Base-by-base conservation (phyloP, 2,797 vertebrate genomes). In the Oreortyx pictus region DNA sequence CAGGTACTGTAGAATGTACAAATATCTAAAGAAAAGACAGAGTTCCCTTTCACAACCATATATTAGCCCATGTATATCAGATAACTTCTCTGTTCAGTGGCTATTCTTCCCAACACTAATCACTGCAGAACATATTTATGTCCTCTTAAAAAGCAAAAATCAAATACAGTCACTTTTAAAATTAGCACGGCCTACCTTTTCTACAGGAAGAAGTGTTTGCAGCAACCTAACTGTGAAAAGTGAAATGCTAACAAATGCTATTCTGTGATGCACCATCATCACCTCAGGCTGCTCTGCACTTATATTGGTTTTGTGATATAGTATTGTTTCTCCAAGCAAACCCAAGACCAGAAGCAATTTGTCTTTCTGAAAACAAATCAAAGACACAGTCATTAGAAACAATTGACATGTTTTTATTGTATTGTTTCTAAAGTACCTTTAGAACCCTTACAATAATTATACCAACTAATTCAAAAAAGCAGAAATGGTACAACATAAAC, bases 181-280 rank as follows among this genome's bases (percentile, higher is more conserved):
- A 76, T 57, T 41, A 68, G 49, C 31, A 62, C 25, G 15, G 23
- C 82, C 96, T 97, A 99, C 98, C 98, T 99, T 99, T 96, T 99
- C 99, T 70, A 98, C 98, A 57, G 99, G 99, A 60, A 99, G 97
- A 74, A 99, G 97, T 29, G 96, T 97, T 94, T 99, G 99, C 54
- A 99, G 95, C 29, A 99, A 96, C 79, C 98, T 98, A 80, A 99
- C 92, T 37, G 98, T 98, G 71, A 99, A 98, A 74, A 99, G 96
- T 7, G 98, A 98, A 33, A 98, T 88, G 79, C 98, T 98, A 88
- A 97, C 96, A 87, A 99, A 99, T 14, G 98, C 98, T 97, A 98
- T 98, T 94, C 98, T 98, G 96, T 99, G 98, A 96, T 99, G 98
- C 73, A 98, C 96, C 85, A 98, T 95, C 89, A 97, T 95, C 22